A percentile compares a stretch with the other conserved stretches of the same genome.
phyloP scores from a whole-genome alignment of 2,797 vertebrate genomes.

The Fratercula arctica region DNA sequence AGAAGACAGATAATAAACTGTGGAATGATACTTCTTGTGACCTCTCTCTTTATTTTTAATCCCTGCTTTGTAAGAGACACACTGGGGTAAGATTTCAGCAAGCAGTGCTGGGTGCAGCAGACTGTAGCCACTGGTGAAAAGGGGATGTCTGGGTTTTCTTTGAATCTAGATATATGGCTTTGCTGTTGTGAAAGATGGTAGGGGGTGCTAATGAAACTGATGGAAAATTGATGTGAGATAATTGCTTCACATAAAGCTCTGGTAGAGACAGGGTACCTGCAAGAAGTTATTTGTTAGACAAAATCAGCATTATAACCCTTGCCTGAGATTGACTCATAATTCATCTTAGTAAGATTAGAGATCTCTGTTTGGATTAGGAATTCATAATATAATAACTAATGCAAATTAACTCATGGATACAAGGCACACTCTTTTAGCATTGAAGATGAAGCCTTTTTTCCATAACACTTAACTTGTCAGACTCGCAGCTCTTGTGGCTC shows the following conservation, averaged over 20 bases:
- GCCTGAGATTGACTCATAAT: background rate
- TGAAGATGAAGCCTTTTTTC: background rate
- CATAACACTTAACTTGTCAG: background rate
- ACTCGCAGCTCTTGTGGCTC: background rate
- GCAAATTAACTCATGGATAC: background rate
- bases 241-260: background rate
- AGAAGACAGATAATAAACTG: background rate
- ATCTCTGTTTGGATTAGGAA: background rate
- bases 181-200: background rate
- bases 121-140: background rate
- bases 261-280: background rate
- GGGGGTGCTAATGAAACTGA: background rate
- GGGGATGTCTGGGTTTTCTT: background rate
- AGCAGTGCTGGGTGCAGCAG: background rate
- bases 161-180: background rate
- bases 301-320: background rate
- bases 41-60: background rate
- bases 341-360: background rate
- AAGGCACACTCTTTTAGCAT: background rate
- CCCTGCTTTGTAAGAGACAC: background rate
- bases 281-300: background rate
- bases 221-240: background rate
- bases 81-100: background rate
- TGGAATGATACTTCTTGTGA: background rate
- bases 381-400: background rate